Base-by-base conservation (phyloP, 2,888 invertebrate genomes). In the Eristalis intricaria region DNA sequence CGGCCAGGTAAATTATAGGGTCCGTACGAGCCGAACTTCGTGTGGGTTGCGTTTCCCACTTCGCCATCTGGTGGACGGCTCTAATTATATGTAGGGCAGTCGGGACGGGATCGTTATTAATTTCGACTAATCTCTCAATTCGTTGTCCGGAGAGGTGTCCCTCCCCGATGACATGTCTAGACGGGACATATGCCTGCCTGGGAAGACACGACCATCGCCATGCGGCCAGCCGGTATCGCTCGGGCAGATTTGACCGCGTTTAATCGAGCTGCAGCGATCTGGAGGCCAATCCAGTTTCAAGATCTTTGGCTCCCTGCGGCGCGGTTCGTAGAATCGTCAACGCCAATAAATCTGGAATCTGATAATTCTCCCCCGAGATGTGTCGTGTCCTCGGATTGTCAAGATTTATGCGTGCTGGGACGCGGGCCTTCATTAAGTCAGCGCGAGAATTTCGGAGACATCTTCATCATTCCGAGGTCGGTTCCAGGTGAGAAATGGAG, bases 281-380 rank as follows among this genome's bases (percentile, higher is more conserved):
- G 40, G 60, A 65, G 71, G 32, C 38, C 29, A 22, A 63, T 56
- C 43, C 69, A 69, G 61, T 40, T 65, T 66, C 3, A 10, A 22
- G 32, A 15, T 50, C 8, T 19, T 19, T 7, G 77, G 61, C 66
- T 68, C 75, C 75, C 81, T 81, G 69, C 22, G 68, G 81, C 23
- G 81, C 68, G 38, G 10, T 87, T 79, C 83, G 70, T 40, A 70
- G 87, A 87, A 87, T 79, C 71, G 87, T 83, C 79, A 87, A 70
- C 87, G 76, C 64, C 32, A 75, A 87, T 87, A 87, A 87, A 87
- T 87, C 83, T 83, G 75, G 79, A 79, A 83, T 79, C 82, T 83
- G 87, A 87, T 87, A 87, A 86, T 60, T 78, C 75, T 29, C 60
- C 50, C 63, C 38, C 13, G 22, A 68, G 66, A 73, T 66, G 38